Evolutionary conservation across 2,888 invertebrate species (phyloP), one percentile per base, ranked within the genome.

Genomic region (Habroteleia sp.): DNA sequence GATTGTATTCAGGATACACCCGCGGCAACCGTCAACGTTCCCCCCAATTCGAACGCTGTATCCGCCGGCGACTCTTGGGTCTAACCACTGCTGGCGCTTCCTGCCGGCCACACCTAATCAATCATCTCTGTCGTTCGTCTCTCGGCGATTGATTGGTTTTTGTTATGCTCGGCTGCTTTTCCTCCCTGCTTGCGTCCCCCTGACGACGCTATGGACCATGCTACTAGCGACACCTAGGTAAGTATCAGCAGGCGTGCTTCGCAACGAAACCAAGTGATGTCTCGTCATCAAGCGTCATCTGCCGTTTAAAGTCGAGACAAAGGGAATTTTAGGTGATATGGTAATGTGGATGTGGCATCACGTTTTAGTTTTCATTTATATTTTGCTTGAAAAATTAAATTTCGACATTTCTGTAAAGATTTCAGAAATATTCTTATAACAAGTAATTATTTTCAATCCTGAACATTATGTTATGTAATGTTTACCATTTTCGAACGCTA

Each of bases 31-130:
- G 84, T 86, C 71, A 86, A 85, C 76, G 85, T 84, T 14, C 87
- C 86, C 46, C 85, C 85, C 74, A 86, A 80, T 77, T 84, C 87
- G 10, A 82, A 82, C 29, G 84, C 82, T 29, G 83, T 85, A 23
- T 83, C 87, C 11, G 87, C 87, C 35, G 91, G 69, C 69, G 69
- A 69, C 44, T 69, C 69, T 52, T 69, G 69, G 69, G 91, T 69
- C 52, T 69, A 69, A 69, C 50, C 33, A 33, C 39, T 23, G 20
- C 11, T 35, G 35, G 42, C 58, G 41, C 48, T 42, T 58, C 42
- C 68, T 68, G 13, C 29, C 35, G 58, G 31, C 20, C 56, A 25
- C 31, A 11, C 35, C 33, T 27, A 20, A 11, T 39, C 29, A 31
- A 62, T 39, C 50, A 42, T 29, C 56, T 25, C 44, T 16, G 11